Evolutionary conservation across 1,140 invertebrate genomes (phyloP).

Genomic region (Drosophila bocki): DNA sequence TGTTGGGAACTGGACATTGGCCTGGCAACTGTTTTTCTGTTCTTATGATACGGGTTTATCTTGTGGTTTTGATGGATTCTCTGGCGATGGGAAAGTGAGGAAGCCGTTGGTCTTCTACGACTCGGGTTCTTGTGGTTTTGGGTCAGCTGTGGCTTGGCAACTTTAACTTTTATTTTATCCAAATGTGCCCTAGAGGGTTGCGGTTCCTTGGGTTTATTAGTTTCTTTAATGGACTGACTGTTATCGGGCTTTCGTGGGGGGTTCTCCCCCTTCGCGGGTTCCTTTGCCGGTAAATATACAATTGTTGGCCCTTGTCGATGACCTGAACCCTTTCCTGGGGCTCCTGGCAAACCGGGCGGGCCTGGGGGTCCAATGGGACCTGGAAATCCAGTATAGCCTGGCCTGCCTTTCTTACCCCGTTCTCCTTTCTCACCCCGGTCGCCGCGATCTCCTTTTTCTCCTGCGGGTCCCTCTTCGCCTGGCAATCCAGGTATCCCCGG

Average conservation of each 20-base stretch:
- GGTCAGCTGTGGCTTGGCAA: slow-evolving; percentile 6
- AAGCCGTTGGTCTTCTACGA: slow-evolving; percentile 3
- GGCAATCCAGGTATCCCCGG: slow-evolving; percentile 20
- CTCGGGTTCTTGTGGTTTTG: slow-evolving; percentile 26
- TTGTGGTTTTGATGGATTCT: slow-evolving; percentile 21
- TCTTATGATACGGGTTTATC: slow-evolving; percentile 4
- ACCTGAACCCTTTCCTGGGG: not conserved
- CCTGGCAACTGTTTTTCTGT: slow-evolving; percentile 5
- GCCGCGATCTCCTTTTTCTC: slow-evolving; percentile 29
- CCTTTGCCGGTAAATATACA: slow-evolving; percentile 23
- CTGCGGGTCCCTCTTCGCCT: slow-evolving; percentile 19
- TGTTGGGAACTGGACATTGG: slow-evolving; percentile 8
- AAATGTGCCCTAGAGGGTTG: slow-evolving; percentile 4
- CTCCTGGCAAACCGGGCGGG: not conserved
- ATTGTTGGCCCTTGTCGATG: not conserved
- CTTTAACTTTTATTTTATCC: slow-evolving; percentile 2
- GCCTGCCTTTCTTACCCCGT: slow-evolving; percentile 21
- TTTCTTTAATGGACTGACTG: not conserved
- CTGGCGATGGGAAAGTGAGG: slow-evolving; percentile 20
- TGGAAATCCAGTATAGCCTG: slow-evolving; percentile 13
- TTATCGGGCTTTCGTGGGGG: slow-evolving; percentile 6
- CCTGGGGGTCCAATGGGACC: slow-evolving; percentile 38
- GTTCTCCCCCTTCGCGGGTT: not conserved
- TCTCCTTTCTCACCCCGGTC: slow-evolving; percentile 26
- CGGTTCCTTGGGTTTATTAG: slow-evolving; percentile 9